Evolutionary conservation across 2,113 vertebrate genomes (phyloP).

Genomic region (Corydoras sp.): DNA sequence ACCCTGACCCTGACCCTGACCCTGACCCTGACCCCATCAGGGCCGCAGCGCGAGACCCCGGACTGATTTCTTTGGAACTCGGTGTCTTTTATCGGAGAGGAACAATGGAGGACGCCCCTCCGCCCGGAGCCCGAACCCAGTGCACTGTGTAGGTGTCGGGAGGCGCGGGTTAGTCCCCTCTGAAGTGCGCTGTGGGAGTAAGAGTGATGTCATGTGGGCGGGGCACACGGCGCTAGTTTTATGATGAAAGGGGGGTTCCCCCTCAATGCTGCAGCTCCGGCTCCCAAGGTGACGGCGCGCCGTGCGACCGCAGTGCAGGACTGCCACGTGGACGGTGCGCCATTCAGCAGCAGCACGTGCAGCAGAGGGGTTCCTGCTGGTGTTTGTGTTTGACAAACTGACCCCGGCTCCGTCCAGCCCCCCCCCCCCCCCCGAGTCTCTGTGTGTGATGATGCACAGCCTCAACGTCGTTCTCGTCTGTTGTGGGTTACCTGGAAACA

Average conservation of each 20-base stretch:
- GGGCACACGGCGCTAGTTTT: neutral
- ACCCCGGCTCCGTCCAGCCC: neutral
- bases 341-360: neutral
- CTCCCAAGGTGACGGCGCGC: constrained; percentile 14
- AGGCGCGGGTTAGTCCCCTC: neutral
- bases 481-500: too few relatives aligned
- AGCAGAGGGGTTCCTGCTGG: neutral
- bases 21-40: too few relatives aligned
- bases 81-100: too few relatives aligned
- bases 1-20: too few relatives aligned
- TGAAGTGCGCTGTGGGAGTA: neutral
- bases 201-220: neutral
- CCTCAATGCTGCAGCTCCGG: neutral
- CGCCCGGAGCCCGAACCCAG: neutral
- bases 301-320: constrained; percentile 20
- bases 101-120: neutral
- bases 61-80: too few relatives aligned
- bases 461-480: too few relatives aligned
- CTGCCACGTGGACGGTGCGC: neutral
- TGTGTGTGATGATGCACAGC: neutral
- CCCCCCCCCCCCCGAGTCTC: too few relatives aligned
- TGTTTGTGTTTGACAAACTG: neutral
- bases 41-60: too few relatives aligned
- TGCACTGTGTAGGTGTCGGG: neutral
- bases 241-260: constrained; percentile 6